Evolutionary conservation across 2,888 invertebrate species (phyloP), one percentile per base, ranked within the genome.

Genomic region (Steinernema hermaphroditum): DNA sequence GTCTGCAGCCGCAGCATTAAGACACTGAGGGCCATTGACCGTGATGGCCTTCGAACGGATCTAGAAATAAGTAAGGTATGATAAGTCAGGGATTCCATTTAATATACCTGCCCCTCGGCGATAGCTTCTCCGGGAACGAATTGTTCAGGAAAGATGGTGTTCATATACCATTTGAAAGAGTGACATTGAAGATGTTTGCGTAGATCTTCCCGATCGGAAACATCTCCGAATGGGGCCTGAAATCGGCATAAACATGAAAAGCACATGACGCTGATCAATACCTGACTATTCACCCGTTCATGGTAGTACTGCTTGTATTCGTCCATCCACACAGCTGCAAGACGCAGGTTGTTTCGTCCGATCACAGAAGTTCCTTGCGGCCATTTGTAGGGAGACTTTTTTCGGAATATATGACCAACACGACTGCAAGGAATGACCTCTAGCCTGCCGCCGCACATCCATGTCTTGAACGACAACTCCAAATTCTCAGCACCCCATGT

Each of bases 401-500:
- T 97, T 79, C 98, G 91, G 90, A 98, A 98, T 87, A 98, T 96
- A 89, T 98, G 98, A 2, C 98, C 98, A 50, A 98, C 97, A 88
- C 97, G 97, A 6, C 96, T 96, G 87, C 98, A 98, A 0, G 97
- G 97, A 32, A 97, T 92, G 80, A 97, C 97, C 89, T 98, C 96
- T 80, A 98, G 89, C 0, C 93, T 94, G 57, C 98, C 98, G 72
- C 97, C 97, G 87, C 98, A 99, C 98, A 98, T 98, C 98, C 98
- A 99, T 9, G 95, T 94, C 91, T 91, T 83, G 22, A 79, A 80
- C 57, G 24, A 34, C 19, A 98, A 89, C 97, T 97, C 77, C 79
- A 97, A 90, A 89, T 98, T 97, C 89, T 98, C 96, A 57, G 96
- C 96, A 76, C 98, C 98, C 98, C 98, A 98, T 84, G 98, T 98